Evolutionary conservation across 2,113 vertebrate genomes (phyloP).

Genomic region (Taurulus bubalis): DNA sequence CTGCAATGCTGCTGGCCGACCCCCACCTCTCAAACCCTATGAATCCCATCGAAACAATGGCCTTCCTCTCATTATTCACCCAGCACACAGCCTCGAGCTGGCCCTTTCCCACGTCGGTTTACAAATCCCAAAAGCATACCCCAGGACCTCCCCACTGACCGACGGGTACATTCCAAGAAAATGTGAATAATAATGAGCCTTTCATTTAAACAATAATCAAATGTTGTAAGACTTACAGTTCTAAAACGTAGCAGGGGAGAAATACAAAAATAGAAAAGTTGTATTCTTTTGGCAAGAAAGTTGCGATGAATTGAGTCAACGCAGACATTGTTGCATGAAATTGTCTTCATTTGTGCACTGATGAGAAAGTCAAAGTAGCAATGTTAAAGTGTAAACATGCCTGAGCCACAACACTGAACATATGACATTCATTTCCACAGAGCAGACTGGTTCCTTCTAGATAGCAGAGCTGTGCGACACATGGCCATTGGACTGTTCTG

Average conservation of each 20-base stretch:
- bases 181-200: slow-evolving; percentile 42
- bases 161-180: slow-evolving; percentile 52
- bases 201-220: not conserved
- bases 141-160: slow-evolving; percentile 48
- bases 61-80: slow-evolving; percentile 76
- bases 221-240: not conserved
- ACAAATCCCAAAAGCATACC: slow-evolving; percentile 57
- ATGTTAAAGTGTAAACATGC: not conserved
- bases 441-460: slow-evolving; percentile 91
- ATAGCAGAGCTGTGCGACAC: slow-evolving; percentile 87
- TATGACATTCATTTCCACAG: slow-evolving; percentile 72
- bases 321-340: not conserved
- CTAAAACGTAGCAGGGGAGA: not conserved
- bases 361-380: not conserved
- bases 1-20: slow-evolving; percentile 36
- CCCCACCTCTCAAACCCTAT: slow-evolving; percentile 49
- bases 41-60: slow-evolving; percentile 75
- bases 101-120: slow-evolving; percentile 79
- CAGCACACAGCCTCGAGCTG: slow-evolving; percentile 65
- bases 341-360: not conserved
- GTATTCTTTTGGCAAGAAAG: not conserved
- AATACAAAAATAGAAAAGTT: not conserved
- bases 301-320: not conserved
- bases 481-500: slow-evolving; percentile 90
- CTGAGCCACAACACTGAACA: not conserved